These are phyloP conservation scores for Brachionus koreanus DNA, from an alignment of 1,140 invertebrate species.

Conservation along the genomic window DNA sequence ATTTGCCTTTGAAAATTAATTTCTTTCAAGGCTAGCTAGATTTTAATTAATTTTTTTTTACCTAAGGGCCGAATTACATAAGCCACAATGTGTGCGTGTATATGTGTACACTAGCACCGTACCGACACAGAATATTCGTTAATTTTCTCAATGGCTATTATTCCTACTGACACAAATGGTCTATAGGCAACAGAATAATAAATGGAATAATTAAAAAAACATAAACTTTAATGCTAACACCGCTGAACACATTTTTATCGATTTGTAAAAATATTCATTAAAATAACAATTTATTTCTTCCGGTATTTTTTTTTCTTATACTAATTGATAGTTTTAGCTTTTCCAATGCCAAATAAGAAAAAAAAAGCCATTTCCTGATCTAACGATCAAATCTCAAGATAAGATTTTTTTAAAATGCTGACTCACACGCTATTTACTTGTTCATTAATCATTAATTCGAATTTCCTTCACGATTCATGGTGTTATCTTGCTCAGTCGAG, in stretches of 20 bases:
- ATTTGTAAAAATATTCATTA: slow-evolving; percentile 15
- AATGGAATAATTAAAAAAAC: slow-evolving; percentile 25
- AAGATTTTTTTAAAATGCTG: not conserved
- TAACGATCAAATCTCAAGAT: slow-evolving; percentile 31
- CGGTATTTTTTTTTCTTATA: slow-evolving; percentile 1
- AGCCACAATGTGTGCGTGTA: not conserved
- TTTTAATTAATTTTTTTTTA: not conserved
- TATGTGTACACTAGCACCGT: not conserved
- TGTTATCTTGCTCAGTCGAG: not conserved
- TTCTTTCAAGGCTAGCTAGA: not conserved
- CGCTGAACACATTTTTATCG: slow-evolving; percentile 1
- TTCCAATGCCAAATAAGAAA: not conserved
- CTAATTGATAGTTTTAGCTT: slow-evolving; percentile 16
- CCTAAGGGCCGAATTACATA: not conserved
- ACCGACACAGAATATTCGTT: not conserved
- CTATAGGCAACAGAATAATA: slow-evolving; percentile 15
- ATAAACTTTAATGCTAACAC: not conserved
- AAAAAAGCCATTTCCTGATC: not conserved
- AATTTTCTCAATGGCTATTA: not conserved
- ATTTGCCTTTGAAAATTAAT: not conserved
- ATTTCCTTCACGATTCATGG: not conserved
- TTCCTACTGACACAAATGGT: not conserved
- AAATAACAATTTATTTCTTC: slow-evolving; percentile 32
- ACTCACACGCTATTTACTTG: not conserved
- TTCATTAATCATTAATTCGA: not conserved